phyloP scores from a whole-genome alignment of 1,140 invertebrate genomes.

The Brachionus paranguensis region DNA sequence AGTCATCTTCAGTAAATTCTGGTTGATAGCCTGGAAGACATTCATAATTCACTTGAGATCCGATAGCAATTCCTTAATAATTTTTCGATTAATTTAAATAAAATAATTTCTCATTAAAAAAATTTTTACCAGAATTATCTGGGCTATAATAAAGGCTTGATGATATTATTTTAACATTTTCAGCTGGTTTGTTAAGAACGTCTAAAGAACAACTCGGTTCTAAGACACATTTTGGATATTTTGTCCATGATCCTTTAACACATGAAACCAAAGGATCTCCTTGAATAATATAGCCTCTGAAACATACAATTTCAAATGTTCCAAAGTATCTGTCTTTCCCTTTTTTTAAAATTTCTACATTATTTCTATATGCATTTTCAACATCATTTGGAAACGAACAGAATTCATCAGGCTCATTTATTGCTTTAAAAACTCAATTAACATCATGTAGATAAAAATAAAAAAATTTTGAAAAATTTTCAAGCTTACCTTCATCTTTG shows the following conservation, averaged over 20 bases:
- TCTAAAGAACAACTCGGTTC: neutral
- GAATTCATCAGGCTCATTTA: neutral
- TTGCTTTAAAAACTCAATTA: neutral
- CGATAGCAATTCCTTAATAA: neutral
- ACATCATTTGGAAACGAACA: neutral
- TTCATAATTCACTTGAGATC: conserved; percentile 3
- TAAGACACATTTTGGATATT: neutral
- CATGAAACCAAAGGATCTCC: neutral
- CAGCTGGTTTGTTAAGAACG: neutral
- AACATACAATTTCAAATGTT: neutral
- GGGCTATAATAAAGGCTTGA: neutral
- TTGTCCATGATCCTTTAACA: neutral
- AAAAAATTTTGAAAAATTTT: no score
- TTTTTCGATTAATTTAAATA: neutral
- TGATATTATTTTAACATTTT: conserved; percentile 10
- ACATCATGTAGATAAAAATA: no score
- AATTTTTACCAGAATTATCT: neutral
- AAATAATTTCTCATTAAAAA: neutral
- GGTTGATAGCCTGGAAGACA: neutral
- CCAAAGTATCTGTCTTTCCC: neutral
- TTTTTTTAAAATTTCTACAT: neutral
- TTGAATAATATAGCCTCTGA: neutral
- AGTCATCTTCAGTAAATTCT: neutral
- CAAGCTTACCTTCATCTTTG: neutral
- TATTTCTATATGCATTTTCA: neutral